Conservation (phyloP, 2,888 invertebrate genomes). For the Spicauda simplicius region DNA sequence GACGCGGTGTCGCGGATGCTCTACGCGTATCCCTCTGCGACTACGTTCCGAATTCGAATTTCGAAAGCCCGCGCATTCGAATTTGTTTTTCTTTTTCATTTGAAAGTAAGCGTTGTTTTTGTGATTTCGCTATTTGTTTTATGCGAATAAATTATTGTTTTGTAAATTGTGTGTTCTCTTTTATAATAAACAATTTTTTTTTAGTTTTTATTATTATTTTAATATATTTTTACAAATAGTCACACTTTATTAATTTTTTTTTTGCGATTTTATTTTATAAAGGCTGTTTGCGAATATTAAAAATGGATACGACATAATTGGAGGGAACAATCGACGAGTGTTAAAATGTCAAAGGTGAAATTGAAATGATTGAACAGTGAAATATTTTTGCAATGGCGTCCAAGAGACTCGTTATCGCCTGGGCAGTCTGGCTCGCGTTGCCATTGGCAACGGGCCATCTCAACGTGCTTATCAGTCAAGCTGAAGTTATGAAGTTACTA, state of each 20-base stretch:
- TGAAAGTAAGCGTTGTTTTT: not conserved
- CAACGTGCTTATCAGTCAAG: conserved; percentile 92
- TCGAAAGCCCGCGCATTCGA: conserved; percentile 42
- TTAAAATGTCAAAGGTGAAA: conserved; percentile 71
- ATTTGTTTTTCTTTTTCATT: conserved; percentile 30
- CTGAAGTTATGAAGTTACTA: conserved; percentile 91
- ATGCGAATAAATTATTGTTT: conserved; percentile 31
- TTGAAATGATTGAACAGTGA: conserved; percentile 68
- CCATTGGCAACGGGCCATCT: conserved; percentile 88
- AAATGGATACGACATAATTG: conserved; percentile 55
- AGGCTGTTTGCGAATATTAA: conserved; percentile 22
- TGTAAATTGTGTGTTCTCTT: conserved; percentile 13
- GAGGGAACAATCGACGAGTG: conserved; percentile 40
- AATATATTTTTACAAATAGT: not conserved
- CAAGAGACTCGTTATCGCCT: conserved; percentile 70
- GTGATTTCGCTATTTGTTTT: not conserved
- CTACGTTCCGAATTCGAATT: conserved; percentile 51
- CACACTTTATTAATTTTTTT: not conserved
- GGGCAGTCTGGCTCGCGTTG: conserved; percentile 76
- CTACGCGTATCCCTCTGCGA: conserved; percentile 56
- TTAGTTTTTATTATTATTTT: not conserved
- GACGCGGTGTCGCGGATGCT: conserved; percentile 66
- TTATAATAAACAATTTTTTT: not conserved
- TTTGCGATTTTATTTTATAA: not conserved
- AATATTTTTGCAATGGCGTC: conserved; percentile 64